Percentiles rank a stretch among this genome's conserved stretches.
phyloP scores from a whole-genome alignment of 2,797 vertebrate species.

The Scleropages formosus region DNA sequence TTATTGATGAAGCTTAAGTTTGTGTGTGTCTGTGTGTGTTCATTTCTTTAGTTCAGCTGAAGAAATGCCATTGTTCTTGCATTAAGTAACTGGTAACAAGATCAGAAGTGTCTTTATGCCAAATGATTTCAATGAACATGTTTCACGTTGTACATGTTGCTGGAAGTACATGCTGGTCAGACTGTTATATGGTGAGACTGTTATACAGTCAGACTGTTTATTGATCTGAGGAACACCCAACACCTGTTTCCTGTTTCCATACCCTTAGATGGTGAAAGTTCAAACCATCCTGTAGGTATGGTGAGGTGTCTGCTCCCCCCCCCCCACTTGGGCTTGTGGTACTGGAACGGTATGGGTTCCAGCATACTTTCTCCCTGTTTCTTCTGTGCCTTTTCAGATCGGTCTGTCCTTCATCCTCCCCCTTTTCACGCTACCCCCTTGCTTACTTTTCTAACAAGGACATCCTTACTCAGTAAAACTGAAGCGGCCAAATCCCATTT shows the following conservation, averaged over 20 bases:
- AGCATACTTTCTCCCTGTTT: not conserved
- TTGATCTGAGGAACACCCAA: not conserved
- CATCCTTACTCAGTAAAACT: constrained; percentile 2
- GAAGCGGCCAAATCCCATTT: constrained; percentile 43
- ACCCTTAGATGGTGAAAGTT: not conserved
- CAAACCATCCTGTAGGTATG: not conserved
- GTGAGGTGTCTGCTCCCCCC: not conserved
- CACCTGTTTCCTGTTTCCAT: not conserved
- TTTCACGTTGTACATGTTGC: too few species aligned
- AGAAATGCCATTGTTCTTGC: too few species aligned
- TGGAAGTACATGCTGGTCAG: not conserved
- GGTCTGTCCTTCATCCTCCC: constrained; percentile 6
- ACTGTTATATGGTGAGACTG: not conserved
- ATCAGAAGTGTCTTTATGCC: too few species aligned
- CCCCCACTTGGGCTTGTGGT: not conserved
- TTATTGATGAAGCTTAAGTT: too few species aligned
- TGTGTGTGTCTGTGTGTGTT: too few species aligned
- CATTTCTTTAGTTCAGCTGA: too few species aligned
- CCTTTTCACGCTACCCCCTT: not conserved
- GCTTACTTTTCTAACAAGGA: constrained; percentile 23
- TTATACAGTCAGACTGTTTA: not conserved
- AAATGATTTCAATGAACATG: too few species aligned
- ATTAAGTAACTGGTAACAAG: too few species aligned
- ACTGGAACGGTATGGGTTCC: constrained; percentile 2
- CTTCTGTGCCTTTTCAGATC: constrained; percentile 16